Evolutionary conservation across 1,140 invertebrate species (phyloP).

Genomic region (Apis laboriosa): DNA sequence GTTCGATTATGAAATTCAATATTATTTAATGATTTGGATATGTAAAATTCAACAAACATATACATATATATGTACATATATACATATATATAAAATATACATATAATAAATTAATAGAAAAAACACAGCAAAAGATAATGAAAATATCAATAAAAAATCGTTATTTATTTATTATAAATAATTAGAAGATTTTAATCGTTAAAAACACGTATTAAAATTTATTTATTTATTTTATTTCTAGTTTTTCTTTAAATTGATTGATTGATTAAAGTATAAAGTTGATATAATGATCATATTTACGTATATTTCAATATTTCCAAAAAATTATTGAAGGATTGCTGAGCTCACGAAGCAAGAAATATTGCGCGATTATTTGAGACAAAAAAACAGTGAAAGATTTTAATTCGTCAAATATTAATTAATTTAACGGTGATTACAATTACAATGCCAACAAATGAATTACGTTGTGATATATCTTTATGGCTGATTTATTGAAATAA

Average conservation of each 20-base stretch:
- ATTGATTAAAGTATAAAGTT: not conserved
- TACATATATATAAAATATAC: too few species aligned
- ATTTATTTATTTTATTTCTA: too few species aligned
- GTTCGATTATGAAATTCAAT: conserved; percentile 20
- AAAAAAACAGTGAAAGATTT: not conserved
- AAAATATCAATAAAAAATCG: too few species aligned
- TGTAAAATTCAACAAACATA: too few species aligned
- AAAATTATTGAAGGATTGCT: not conserved
- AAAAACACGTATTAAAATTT: too few species aligned
- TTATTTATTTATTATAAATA: too few species aligned
- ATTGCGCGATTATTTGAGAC: not conserved
- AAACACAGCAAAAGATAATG: too few species aligned
- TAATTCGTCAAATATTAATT: conserved; percentile 1
- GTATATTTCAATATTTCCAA: not conserved
- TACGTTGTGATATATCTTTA: too few species aligned
- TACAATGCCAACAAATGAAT: not conserved
- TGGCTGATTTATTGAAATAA: not conserved
- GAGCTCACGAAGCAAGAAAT: not conserved
- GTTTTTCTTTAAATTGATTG: not conserved
- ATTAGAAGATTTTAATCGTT: too few species aligned
- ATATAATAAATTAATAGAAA: too few species aligned
- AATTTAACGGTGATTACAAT: conserved; percentile 16
- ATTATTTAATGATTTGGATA: too few species aligned
- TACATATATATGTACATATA: too few species aligned
- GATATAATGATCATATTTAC: not conserved